Percentiles rank a stretch among this genome's conserved stretches.
phyloP scores from a whole-genome alignment of 2,797 vertebrate genomes.

The Acanthurus tractus region DNA sequence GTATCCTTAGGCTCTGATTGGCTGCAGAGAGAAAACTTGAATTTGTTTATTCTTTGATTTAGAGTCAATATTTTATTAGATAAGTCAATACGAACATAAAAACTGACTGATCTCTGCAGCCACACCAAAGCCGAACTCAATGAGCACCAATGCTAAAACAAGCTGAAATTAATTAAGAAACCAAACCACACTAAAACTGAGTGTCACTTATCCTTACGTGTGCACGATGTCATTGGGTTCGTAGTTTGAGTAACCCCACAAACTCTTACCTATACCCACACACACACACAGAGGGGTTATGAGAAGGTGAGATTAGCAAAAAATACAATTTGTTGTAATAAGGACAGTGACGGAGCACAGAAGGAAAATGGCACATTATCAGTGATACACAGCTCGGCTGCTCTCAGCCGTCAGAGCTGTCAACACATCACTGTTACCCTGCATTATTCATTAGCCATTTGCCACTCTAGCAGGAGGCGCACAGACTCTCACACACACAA shows the following conservation, averaged over 20 bases:
- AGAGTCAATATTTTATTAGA: constrained; percentile 1
- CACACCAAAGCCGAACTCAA: constrained; percentile 7
- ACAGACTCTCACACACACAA: constrained; percentile 27
- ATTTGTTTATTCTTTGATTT: background rate
- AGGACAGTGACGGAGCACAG: constrained; percentile 77
- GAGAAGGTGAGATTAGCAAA: constrained; percentile 53
- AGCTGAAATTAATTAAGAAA: constrained; percentile 44
- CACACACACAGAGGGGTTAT: constrained; percentile 21
- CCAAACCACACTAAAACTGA: constrained; percentile 17
- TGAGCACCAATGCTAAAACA: background rate
- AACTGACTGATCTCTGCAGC: background rate
- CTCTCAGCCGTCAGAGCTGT: constrained; percentile 85
- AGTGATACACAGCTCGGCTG: constrained; percentile 79
- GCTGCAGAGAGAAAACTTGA: no score
- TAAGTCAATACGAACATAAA: constrained; percentile 6
- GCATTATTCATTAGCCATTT: constrained; percentile 88
- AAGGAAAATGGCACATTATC: constrained; percentile 82
- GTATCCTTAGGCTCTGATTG: no score
- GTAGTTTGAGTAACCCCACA: constrained; percentile 23
- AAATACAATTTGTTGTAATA: constrained; percentile 75
- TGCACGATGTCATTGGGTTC: constrained; percentile 22
- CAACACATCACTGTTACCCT: constrained; percentile 84
- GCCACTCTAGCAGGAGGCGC: constrained; percentile 70
- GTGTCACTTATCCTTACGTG: constrained; percentile 7
- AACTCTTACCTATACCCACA: constrained; percentile 2